phyloP scores from a whole-genome alignment of 2,797 vertebrate species.

The Oreortyx pictus region DNA sequence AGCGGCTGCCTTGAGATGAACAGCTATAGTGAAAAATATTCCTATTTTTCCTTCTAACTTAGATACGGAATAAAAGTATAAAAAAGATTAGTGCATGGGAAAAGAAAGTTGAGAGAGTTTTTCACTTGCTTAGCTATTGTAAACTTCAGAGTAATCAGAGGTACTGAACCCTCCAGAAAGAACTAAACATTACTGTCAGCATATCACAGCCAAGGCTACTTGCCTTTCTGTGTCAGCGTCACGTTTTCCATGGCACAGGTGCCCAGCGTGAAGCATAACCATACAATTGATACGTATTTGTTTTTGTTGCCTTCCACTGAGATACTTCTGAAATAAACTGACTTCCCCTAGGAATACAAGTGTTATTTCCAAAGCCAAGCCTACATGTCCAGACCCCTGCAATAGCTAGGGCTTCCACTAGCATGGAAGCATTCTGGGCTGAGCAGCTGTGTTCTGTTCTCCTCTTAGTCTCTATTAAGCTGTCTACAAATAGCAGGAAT shows the following conservation, averaged over 20 bases:
- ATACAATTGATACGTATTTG: background rate
- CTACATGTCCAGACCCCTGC: background rate
- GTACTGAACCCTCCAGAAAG: background rate
- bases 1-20: background rate
- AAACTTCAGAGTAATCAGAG: background rate
- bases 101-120: background rate
- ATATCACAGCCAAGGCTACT: background rate
- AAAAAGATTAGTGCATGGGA: background rate
- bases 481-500: slow-evolving; percentile 15
- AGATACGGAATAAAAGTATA: background rate
- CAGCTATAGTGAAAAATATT: background rate
- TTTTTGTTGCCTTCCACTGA: background rate
- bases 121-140: background rate
- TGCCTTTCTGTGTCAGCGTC: background rate
- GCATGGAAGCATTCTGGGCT: background rate
- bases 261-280: background rate
- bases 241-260: background rate
- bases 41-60: background rate
- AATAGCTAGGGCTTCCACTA: background rate
- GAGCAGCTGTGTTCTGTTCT: slow-evolving; percentile 19
- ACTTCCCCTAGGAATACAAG: background rate
- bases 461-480: slow-evolving; percentile 8
- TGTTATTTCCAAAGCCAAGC: slow-evolving; percentile 30
- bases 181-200: background rate
- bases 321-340: background rate